Evolutionary conservation across 2,113 vertebrate genomes (phyloP).

Genomic region (Nematolebias whitei): DNA sequence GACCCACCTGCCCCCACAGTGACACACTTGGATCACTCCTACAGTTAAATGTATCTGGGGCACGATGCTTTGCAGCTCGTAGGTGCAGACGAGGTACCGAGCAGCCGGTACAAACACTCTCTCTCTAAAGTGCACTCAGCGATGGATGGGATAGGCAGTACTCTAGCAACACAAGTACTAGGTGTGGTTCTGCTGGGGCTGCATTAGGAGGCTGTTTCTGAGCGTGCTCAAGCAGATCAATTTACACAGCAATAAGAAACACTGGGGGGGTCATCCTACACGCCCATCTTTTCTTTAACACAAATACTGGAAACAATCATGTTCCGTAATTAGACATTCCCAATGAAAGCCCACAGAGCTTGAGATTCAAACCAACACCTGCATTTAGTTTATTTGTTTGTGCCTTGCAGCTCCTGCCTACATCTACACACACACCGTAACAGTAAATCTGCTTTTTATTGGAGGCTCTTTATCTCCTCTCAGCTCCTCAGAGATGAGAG

Average conservation of each 20-base stretch:
- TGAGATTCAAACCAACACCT: slow-evolving; percentile 21
- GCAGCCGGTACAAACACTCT: neutral
- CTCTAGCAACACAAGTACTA: slow-evolving; percentile 34
- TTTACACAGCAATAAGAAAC: slow-evolving; percentile 41
- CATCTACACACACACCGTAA: neutral
- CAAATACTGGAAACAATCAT: neutral
- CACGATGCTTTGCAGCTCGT: slow-evolving; percentile 31
- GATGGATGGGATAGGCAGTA: slow-evolving; percentile 33
- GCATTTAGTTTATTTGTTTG: neutral
- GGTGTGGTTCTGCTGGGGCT: slow-evolving; percentile 55
- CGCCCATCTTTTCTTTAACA: neutral
- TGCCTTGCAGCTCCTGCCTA: slow-evolving; percentile 9
- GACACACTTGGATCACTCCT: slow-evolving; percentile 46
- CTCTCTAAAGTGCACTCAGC: slow-evolving; percentile 12
- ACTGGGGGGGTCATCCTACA: neutral
- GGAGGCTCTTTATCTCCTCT: slow-evolving; percentile 38
- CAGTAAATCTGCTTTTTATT: slow-evolving; percentile 66
- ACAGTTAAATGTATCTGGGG: slow-evolving; percentile 63
- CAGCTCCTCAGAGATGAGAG: slow-evolving; percentile 18
- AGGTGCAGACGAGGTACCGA: slow-evolving; percentile 24
- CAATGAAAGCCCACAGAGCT: slow-evolving; percentile 14
- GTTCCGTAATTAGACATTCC: slow-evolving; percentile 29
- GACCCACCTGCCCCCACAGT: slow-evolving; percentile 19
- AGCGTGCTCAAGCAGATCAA: slow-evolving; percentile 50
- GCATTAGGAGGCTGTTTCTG: slow-evolving; percentile 49